A percentile compares a stretch with the other conserved stretches of the same genome.
These are phyloP conservation scores for Schizotus pectinicornis DNA, from an alignment of 2,888 invertebrate species.

Conservation along the genomic window DNA sequence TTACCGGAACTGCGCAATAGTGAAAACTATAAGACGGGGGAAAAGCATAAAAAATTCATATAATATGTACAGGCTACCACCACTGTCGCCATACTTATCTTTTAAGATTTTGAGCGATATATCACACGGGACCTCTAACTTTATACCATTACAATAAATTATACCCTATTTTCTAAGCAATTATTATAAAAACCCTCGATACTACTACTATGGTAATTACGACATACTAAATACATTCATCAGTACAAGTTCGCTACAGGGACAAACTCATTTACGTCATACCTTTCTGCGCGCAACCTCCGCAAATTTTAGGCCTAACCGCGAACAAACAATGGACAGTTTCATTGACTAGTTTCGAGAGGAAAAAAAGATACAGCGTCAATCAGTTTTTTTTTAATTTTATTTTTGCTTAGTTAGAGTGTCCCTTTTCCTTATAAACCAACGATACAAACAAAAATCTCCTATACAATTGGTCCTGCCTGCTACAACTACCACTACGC, in stretches of 20 bases:
- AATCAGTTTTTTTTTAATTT: constrained; percentile 14
- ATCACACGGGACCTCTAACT: constrained; percentile 53
- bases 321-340: constrained; percentile 7
- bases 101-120: constrained; percentile 52
- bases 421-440: constrained; percentile 19
- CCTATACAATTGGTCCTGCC: constrained; percentile 47
- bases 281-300: neutral
- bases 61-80: constrained; percentile 36
- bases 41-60: constrained; percentile 10
- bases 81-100: constrained; percentile 11
- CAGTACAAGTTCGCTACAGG: constrained; percentile 33
- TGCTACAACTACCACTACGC: constrained; percentile 45
- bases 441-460: constrained; percentile 27
- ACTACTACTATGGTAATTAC: constrained; percentile 40
- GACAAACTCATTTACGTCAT: constrained; percentile 22
- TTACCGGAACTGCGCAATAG: constrained; percentile 18
- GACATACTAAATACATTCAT: constrained; percentile 43
- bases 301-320: constrained; percentile 23
- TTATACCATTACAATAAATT: constrained; percentile 42
- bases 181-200: constrained; percentile 53
- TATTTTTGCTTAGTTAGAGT: constrained; percentile 35
- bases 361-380: neutral
- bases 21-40: constrained; percentile 17
- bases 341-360: constrained; percentile 26
- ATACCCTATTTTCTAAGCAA: constrained; percentile 45